A percentile compares a stretch with the other conserved stretches of the same genome.
Conservation (phyloP, 2,113 vertebrate species). For the Clarias magur region DNA sequence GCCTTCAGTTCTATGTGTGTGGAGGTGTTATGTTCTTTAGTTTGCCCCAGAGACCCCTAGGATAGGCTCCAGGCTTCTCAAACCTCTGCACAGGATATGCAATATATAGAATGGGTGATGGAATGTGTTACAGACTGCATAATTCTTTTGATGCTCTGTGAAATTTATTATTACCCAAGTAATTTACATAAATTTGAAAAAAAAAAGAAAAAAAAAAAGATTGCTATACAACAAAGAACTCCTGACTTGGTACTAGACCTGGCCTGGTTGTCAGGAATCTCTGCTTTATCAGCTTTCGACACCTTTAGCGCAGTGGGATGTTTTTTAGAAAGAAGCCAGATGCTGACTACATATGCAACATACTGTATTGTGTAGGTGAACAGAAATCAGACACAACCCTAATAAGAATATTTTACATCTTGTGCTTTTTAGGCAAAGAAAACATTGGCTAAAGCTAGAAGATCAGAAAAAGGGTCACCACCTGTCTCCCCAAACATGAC, state of each 20-base stretch:
- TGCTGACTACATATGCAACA: background rate
- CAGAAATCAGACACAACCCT: conserved; percentile 1
- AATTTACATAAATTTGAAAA: background rate
- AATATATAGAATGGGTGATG: too few species aligned
- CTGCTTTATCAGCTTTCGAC: background rate
- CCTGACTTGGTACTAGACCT: background rate
- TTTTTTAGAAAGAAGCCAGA: background rate
- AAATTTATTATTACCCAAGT: background rate
- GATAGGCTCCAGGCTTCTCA: too few species aligned
- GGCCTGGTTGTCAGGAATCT: background rate
- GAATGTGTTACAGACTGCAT: background rate
- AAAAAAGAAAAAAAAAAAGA: background rate
- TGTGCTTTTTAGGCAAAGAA: background rate
- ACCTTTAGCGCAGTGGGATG: background rate
- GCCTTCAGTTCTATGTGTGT: too few species aligned
- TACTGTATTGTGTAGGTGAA: conserved; percentile 5
- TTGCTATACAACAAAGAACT: background rate
- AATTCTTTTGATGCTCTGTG: background rate
- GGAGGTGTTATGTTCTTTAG: too few species aligned
- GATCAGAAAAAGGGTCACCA: conserved; percentile 6
- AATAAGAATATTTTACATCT: conserved; percentile 3
- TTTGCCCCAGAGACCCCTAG: too few species aligned
- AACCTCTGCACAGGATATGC: too few species aligned
- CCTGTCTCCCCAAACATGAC: background rate
- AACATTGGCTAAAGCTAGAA: background rate